Conservation (phyloP, 1,140 invertebrate species). For the Drosophila tsacasi region DNA sequence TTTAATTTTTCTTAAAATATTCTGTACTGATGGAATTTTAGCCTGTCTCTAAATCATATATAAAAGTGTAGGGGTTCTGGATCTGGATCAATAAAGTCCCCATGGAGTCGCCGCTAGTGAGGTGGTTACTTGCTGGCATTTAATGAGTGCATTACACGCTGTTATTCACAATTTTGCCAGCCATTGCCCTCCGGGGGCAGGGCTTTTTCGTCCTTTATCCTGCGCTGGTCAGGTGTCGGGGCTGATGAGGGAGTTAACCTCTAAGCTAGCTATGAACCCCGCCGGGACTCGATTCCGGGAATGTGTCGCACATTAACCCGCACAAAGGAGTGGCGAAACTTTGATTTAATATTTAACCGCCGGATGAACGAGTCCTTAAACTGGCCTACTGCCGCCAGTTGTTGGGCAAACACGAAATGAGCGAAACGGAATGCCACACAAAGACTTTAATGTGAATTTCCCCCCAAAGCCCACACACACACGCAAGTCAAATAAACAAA, state of each 20-base stretch:
- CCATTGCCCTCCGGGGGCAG: conserved; percentile 44
- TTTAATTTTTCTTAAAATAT: neutral
- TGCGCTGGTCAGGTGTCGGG: conserved; percentile 8
- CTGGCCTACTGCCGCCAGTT: conserved; percentile 25
- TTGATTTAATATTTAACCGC: conserved; percentile 54
- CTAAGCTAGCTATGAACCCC: conserved; percentile 17
- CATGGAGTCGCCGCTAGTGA: conserved; percentile 10
- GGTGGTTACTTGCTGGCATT: conserved; percentile 45
- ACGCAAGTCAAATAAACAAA: conserved; percentile 77
- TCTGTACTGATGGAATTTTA: neutral
- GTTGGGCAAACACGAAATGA: conserved; percentile 36
- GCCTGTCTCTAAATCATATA: neutral
- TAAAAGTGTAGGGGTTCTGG: neutral
- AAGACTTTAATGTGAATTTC: conserved; percentile 68
- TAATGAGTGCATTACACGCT: conserved; percentile 79
- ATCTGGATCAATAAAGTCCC: conserved; percentile 86
- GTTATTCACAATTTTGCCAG: conserved; percentile 75
- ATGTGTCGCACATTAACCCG: conserved; percentile 46
- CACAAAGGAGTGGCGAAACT: conserved; percentile 34
- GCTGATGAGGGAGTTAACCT: conserved; percentile 9
- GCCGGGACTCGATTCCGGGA: conserved; percentile 11
- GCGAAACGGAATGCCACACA: conserved; percentile 44
- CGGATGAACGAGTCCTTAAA: conserved; percentile 34
- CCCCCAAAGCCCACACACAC: conserved; percentile 20
- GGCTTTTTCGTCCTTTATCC: conserved; percentile 7